These are phyloP conservation scores for Apotomis capreana DNA, from an alignment of 2,888 invertebrate genomes.

Conservation along the genomic window DNA sequence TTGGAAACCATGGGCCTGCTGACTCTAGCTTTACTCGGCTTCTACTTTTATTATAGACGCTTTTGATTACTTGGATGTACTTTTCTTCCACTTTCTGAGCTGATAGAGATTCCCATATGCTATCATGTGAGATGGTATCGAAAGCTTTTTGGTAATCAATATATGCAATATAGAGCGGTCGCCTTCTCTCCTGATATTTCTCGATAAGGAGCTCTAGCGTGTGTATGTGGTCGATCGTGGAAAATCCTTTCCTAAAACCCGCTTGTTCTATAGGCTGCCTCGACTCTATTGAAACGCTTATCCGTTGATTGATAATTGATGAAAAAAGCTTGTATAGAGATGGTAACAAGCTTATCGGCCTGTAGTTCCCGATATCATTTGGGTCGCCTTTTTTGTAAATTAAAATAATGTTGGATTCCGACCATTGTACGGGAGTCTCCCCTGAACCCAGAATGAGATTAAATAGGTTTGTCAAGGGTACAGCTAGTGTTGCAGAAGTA, in stretches of 20 bases:
- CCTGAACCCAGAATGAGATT: constrained; percentile 14
- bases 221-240: constrained; percentile 36
- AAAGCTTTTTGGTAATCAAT: constrained; percentile 35
- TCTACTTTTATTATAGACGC: constrained; percentile 6
- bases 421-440: constrained; percentile 29
- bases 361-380: background rate
- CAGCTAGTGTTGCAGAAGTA: too few relatives aligned
- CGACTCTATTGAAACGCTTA: constrained; percentile 10
- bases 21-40: constrained; percentile 21
- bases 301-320: constrained; percentile 22
- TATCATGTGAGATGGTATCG: constrained; percentile 19
- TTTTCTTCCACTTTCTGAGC: constrained; percentile 7
- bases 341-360: background rate
- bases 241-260: constrained; percentile 27
- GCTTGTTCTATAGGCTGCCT: constrained; percentile 40
- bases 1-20: constrained; percentile 16
- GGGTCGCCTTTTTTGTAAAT: constrained; percentile 41
- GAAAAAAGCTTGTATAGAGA: constrained; percentile 37
- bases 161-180: constrained; percentile 24
- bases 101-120: constrained; percentile 14
- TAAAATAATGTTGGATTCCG: constrained; percentile 29
- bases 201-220: constrained; percentile 28
- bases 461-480: background rate
- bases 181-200: constrained; percentile 30
- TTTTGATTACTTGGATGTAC: constrained; percentile 15